Conservation (phyloP, 2,797 vertebrate species). For the Chanos chanos region DNA sequence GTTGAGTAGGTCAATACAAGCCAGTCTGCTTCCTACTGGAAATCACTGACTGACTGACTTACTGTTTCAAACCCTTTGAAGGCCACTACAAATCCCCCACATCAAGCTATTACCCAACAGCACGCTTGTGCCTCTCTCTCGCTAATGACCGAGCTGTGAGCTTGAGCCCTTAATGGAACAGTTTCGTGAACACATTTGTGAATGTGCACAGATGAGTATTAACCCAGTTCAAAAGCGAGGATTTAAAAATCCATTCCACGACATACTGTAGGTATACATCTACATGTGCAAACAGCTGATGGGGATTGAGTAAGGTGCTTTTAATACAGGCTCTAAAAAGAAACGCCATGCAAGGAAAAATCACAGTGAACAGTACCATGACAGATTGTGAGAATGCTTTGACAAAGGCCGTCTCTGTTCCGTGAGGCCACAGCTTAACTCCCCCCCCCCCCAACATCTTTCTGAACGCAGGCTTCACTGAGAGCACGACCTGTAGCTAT, state of each 20-base stretch:
- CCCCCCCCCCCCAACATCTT: neutral
- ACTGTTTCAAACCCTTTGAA: conserved; percentile 5
- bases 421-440: neutral
- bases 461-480: neutral
- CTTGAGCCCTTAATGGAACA: no score
- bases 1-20: neutral
- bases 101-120: no score
- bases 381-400: neutral
- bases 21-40: neutral
- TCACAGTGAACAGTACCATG: neutral
- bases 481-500: neutral
- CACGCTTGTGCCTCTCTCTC: no score
- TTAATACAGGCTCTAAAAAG: neutral
- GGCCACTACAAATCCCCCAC: conserved; percentile 8
- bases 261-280: no score
- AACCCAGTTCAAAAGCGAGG: no score
- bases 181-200: no score
- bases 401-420: conserved; percentile 8
- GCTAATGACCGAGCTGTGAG: no score
- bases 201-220: no score
- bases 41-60: conserved; percentile 2
- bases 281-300: no score
- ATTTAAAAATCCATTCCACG: no score
- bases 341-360: neutral
- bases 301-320: no score